Conservation (phyloP, 2,113 vertebrate genomes). For the Donacobius atricapilla region DNA sequence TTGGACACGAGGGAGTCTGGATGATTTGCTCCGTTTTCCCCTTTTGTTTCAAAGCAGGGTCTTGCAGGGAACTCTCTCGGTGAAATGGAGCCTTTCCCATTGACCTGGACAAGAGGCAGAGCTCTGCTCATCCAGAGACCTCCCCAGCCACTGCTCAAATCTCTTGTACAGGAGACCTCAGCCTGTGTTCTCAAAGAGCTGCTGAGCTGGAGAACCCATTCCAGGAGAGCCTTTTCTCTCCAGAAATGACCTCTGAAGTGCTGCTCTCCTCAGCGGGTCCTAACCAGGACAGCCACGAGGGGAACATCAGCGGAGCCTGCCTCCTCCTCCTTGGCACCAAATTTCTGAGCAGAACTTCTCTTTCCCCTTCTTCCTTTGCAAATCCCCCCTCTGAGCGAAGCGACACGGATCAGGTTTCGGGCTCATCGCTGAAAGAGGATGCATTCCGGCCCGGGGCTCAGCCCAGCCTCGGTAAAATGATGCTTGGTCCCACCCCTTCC, state of each 20-base stretch:
- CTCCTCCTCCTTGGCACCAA: not conserved
- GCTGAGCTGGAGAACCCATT: not conserved
- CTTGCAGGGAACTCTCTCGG: not conserved
- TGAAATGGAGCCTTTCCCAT: not conserved
- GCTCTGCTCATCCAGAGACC: not conserved
- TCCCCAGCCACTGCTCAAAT: not conserved
- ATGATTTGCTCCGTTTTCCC: not conserved
- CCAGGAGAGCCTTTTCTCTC: not conserved
- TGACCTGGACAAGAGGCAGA: not conserved
- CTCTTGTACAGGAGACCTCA: not conserved
- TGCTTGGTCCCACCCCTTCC: not conserved
- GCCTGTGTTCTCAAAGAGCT: not conserved
- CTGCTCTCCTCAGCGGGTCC: not conserved
- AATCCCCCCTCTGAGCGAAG: not conserved
- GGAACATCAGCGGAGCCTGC: not conserved
- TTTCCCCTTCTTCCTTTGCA: not conserved
- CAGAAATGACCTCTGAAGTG: not conserved
- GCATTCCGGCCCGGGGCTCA: not conserved
- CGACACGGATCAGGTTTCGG: not conserved
- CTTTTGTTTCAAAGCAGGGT: not conserved
- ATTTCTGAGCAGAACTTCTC: not conserved
- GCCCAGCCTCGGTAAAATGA: not conserved
- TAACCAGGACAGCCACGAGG: not conserved
- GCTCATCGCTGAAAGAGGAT: conserved; percentile 35
- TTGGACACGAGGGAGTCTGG: not conserved